Evolutionary conservation across 2,797 vertebrate species (phyloP), one percentile per base, ranked within the genome.

Genomic region (Enteromius trimaculatus): DNA sequence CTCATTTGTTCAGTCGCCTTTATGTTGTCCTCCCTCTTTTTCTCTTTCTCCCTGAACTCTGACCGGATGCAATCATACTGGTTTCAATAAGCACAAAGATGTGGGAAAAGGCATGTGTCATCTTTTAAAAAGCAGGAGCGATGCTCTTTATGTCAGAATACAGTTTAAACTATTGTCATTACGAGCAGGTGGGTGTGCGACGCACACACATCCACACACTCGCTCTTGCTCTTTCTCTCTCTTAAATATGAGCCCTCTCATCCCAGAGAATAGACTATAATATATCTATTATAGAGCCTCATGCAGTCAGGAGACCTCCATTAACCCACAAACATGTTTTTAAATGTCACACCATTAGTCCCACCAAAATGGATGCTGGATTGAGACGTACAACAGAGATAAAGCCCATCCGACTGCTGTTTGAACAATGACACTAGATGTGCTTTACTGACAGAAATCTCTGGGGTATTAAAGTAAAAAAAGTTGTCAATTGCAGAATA

Each of bases 31-130:
- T 77, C 80, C 72, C 79, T 82, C 86, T 55, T 69, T 21, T 49
- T 69, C 77, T 49, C 58, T 74, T 71, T 76, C 53, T 82, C 58
- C 44, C 70, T 62, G 91, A 94, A 93, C 93, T 88, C 87, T 79
- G 89, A 47, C 77, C 71, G 92, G 92, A 92, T 92, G 89, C 93
- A 94, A 94, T 95, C 93, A 90, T 89, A 81, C 88, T 78, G 84
- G 91, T 93, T 94, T 94, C 90, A 93, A 92, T 93, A 92, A 90
- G 89, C 91, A 89, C 87, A 90, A 88, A 76, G 71, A 79, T 65
- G 77, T 37, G 62, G 31, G 53, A 89, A 87, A 90, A 89, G 88
- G 75, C 88, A 94, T 86, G 89, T 91, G 91, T 94, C 93, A 94
- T 91, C 93, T 94, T 93, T 93, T 88, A 91, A 90, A 92, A 86